Evolutionary conservation across 2,888 invertebrate genomes (phyloP).

Genomic region (Nomada fabriciana): DNA sequence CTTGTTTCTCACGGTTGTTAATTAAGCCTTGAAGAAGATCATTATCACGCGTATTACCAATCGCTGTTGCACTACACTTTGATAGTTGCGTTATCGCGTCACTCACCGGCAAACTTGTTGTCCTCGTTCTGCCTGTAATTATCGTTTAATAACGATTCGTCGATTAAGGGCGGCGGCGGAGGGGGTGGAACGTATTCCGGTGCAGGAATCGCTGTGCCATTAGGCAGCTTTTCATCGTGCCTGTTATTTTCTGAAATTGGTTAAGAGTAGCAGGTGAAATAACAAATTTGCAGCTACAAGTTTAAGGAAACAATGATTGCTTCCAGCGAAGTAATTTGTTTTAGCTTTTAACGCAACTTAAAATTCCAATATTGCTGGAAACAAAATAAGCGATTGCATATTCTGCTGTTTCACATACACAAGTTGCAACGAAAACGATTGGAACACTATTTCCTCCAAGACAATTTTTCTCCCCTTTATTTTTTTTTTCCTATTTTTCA

Average conservation of each 20-base stretch:
- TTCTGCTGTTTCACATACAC: no score
- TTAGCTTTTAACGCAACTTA: no score
- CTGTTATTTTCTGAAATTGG: conserved; percentile 69
- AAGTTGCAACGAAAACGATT: no score
- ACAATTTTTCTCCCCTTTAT: no score
- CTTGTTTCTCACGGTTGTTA: conserved; percentile 91
- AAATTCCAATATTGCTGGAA: no score
- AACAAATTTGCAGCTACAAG: no score
- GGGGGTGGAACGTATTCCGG: conserved; percentile 82
- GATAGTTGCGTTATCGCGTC: background rate
- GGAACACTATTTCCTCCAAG: background rate
- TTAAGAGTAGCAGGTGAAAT: background rate
- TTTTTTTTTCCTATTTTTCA: no score
- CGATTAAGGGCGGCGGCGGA: conserved; percentile 78
- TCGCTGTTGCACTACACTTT: background rate
- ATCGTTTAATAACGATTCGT: conserved; percentile 77
- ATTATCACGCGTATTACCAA: background rate
- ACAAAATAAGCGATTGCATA: no score
- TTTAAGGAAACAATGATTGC: no score
- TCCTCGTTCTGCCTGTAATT: conserved; percentile 76
- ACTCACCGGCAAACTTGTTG: conserved; percentile 74
- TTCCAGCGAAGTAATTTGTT: no score
- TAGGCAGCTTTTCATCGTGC: conserved; percentile 72
- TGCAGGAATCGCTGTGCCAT: conserved; percentile 73
- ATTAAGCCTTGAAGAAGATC: conserved; percentile 86